Evolutionary conservation across 2,113 vertebrate species (phyloP).

Genomic region (Cranoglanis bouderius): DNA sequence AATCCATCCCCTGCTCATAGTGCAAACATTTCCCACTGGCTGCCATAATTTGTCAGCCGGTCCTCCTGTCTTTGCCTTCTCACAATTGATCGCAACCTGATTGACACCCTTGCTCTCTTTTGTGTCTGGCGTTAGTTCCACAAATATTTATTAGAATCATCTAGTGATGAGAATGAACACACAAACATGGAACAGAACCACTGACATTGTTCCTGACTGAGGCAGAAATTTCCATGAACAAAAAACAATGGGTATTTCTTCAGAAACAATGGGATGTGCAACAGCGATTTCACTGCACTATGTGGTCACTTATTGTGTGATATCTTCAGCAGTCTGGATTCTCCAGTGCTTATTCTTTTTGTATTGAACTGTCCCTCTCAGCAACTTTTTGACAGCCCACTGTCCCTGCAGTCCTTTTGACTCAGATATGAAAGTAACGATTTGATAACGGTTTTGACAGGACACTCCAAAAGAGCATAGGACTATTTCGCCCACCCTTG

Average conservation of each 20-base stretch:
- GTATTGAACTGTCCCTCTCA: constrained; percentile 14
- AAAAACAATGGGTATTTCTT: constrained; percentile 2
- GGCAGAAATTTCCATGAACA: background rate
- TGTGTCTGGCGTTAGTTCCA: constrained; percentile 5
- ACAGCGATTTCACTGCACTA: constrained; percentile 9
- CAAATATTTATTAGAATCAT: background rate
- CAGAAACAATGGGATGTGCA: background rate
- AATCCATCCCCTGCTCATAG: constrained; percentile 10
- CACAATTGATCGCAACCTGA: constrained; percentile 15
- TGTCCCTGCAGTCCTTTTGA: constrained; percentile 28
- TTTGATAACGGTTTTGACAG: constrained; percentile 6
- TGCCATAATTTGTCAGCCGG: constrained; percentile 5
- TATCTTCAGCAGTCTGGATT: constrained; percentile 1
- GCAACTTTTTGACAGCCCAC: constrained; percentile 24
- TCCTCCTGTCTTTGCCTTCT: constrained; percentile 2
- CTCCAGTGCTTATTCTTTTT: background rate
- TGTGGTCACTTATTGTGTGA: background rate
- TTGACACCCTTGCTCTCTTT: constrained; percentile 24
- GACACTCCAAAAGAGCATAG: constrained; percentile 10
- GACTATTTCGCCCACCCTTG: background rate
- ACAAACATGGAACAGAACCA: background rate
- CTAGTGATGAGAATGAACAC: background rate
- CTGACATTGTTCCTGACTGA: constrained; percentile 21
- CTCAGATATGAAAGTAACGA: constrained; percentile 4
- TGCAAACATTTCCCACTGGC: constrained; percentile 28